phyloP scores from a whole-genome alignment of 1,140 invertebrate genomes.

The Atta texana region DNA sequence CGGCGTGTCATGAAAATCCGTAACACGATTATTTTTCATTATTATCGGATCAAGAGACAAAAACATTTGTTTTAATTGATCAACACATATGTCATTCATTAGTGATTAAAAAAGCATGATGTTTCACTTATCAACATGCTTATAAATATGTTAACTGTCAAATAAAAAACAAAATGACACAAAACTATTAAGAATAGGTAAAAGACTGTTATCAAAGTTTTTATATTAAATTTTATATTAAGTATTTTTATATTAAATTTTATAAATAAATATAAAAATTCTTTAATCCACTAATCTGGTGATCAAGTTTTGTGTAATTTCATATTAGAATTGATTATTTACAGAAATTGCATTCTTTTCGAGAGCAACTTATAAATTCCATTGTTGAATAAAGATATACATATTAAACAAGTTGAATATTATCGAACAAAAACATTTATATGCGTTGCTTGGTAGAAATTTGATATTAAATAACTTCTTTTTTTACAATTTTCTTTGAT shows the following conservation, averaged over 20 bases:
- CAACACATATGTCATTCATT: not conserved
- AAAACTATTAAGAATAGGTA: not conserved
- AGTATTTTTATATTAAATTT: too few relatives aligned
- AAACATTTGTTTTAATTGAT: not conserved
- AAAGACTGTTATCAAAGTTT: not conserved
- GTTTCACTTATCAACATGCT: not conserved
- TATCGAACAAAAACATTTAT: not conserved
- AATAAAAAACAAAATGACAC: slow-evolving; percentile 1
- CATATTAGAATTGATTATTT: slow-evolving; percentile 6
- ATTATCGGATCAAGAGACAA: not conserved
- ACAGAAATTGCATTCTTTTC: not conserved
- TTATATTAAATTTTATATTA: not conserved
- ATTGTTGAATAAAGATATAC: not conserved
- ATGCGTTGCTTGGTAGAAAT: not conserved
- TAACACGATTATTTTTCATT: not conserved
- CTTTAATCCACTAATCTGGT: not conserved
- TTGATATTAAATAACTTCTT: not conserved
- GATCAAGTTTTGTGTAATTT: not conserved
- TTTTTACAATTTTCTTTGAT: not conserved
- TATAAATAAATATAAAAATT: not conserved
- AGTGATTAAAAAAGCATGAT: not conserved
- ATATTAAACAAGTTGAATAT: not conserved
- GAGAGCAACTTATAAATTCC: not conserved
- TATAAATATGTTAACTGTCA: not conserved
- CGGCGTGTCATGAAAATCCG: not conserved